Evolutionary conservation across 1,140 invertebrate genomes (phyloP).

Genomic region (Drosophila bifasciata): DNA sequence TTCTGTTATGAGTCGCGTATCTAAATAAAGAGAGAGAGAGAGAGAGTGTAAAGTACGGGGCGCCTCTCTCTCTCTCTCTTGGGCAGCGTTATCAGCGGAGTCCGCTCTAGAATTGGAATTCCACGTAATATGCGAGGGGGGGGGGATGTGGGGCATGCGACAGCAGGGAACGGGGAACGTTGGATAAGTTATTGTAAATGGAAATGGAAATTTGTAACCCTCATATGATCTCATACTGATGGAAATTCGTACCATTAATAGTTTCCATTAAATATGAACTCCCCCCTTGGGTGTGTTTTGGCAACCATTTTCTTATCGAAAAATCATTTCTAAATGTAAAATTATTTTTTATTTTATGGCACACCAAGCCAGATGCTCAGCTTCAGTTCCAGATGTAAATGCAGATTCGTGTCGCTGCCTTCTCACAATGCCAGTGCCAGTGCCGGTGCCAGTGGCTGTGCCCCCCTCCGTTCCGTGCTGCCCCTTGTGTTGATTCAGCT

Average conservation of each 20-base stretch:
- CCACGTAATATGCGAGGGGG: constrained; percentile 22
- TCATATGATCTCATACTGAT: no score
- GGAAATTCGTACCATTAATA: no score
- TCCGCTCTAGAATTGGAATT: constrained; percentile 44
- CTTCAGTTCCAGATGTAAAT: no score
- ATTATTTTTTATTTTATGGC: no score
- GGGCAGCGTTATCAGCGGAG: constrained; percentile 52
- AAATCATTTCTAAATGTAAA: no score
- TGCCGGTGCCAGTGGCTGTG: no score
- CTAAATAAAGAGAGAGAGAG: constrained; percentile 39
- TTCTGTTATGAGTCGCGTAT: constrained; percentile 48
- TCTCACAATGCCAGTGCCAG: no score
- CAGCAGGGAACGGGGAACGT: constrained; percentile 11
- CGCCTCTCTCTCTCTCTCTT: constrained; percentile 20
- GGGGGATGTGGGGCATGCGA: constrained; percentile 31
- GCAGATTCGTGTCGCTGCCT: not conserved
- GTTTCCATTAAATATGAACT: no score
- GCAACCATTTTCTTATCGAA: no score
- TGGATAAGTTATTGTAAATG: constrained; percentile 31
- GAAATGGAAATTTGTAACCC: constrained; percentile 1
- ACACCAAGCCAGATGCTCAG: no score
- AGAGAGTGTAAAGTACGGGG: constrained; percentile 16
- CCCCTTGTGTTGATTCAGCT: constrained; percentile 58
- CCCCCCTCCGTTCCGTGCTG: no score
- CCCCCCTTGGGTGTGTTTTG: no score